These are phyloP conservation scores for Capitulum mitella DNA, from an alignment of 2,888 invertebrate genomes.

Conservation along the genomic window DNA sequence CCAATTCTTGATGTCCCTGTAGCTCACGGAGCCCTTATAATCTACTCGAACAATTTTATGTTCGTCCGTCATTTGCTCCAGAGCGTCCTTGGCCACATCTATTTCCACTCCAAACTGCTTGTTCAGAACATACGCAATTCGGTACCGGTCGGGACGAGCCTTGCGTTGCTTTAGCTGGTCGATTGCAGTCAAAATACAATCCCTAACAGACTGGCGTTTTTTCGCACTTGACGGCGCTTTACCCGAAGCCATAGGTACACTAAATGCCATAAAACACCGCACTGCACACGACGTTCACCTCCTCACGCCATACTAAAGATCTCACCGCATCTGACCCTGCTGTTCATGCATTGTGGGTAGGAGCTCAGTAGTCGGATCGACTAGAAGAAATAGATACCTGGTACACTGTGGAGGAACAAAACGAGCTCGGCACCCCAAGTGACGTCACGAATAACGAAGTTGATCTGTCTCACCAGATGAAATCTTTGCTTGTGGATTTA, in stretches of 20 bases:
- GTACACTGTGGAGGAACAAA: too few relatives aligned
- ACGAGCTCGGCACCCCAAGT: too few relatives aligned
- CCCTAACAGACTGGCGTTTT: slow-evolving; percentile 45
- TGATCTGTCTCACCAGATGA: too few relatives aligned
- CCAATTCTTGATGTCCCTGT: slow-evolving; percentile 53
- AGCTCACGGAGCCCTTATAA: slow-evolving; percentile 78
- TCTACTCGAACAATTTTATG: slow-evolving; percentile 72
- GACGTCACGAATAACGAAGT: too few relatives aligned
- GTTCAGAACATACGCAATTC: slow-evolving; percentile 72
- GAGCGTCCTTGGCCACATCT: slow-evolving; percentile 60
- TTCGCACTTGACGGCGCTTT: background rate
- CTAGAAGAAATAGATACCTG: slow-evolving; percentile 40
- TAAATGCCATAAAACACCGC: background rate
- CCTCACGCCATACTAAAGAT: background rate
- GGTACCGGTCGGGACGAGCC: slow-evolving; percentile 72
- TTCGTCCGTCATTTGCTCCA: slow-evolving; percentile 65
- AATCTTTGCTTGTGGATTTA: too few relatives aligned
- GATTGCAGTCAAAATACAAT: slow-evolving; percentile 72
- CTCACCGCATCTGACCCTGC: background rate
- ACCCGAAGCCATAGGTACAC: background rate
- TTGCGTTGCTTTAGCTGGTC: slow-evolving; percentile 74
- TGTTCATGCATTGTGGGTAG: slow-evolving; percentile 37
- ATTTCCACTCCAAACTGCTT: slow-evolving; percentile 63
- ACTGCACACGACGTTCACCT: too few relatives aligned
- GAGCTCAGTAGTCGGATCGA: slow-evolving; percentile 39